phyloP scores from a whole-genome alignment of 2,797 vertebrate species.

The Hemitrygon akajei region DNA sequence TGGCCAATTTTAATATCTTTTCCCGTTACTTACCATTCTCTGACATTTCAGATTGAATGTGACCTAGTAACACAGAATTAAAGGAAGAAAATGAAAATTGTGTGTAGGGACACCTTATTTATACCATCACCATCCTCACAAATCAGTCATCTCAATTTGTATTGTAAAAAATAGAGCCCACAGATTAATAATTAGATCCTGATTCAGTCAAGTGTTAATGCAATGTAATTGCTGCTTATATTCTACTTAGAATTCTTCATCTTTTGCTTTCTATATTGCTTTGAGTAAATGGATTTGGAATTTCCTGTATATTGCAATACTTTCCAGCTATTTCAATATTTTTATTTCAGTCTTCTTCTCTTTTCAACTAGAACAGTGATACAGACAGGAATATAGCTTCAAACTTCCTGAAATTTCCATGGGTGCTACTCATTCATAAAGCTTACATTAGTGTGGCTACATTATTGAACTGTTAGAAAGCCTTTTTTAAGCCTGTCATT shows the following conservation, averaged over 20 bases:
- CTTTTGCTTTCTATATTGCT: neutral
- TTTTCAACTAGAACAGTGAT: neutral
- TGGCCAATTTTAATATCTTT: slow-evolving; percentile 11
- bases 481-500: neutral
- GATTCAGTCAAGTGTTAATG: neutral
- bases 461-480: neutral
- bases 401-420: neutral
- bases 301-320: neutral
- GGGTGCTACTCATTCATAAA: neutral
- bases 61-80: neutral
- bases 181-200: neutral
- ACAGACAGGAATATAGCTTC: neutral
- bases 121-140: neutral
- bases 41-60: neutral
- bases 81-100: neutral
- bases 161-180: neutral
- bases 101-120: neutral
- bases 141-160: neutral
- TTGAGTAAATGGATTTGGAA: neutral
- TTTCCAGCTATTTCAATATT: neutral
- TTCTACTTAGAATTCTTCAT: neutral
- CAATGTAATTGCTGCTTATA: neutral
- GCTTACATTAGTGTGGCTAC: neutral
- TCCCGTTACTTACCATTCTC: neutral
- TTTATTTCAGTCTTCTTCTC: neutral